Percentiles rank a stretch among this genome's conserved stretches.
phyloP scores from a whole-genome alignment of 2,797 vertebrate species.

The Lepus oiostolus region DNA sequence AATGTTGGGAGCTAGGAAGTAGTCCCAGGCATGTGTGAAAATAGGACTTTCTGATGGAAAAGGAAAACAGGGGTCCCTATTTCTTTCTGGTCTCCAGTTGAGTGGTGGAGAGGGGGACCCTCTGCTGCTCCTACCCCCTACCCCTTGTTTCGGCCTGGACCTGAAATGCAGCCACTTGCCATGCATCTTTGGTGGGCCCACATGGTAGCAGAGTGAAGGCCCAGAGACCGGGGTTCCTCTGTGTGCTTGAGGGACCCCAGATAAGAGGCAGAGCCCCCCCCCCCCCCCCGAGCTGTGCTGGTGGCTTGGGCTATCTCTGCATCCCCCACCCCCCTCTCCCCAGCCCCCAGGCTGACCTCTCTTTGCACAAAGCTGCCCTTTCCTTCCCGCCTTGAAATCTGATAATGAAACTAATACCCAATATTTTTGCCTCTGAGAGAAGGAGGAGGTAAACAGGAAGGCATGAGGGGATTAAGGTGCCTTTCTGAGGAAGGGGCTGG shows the following conservation, averaged over 20 bases:
- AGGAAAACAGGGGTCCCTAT: background rate
- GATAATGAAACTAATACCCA: slow-evolving; percentile 88
- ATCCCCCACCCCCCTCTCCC: background rate
- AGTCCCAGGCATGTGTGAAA: background rate
- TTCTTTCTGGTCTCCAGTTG: background rate
- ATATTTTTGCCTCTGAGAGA: slow-evolving; percentile 85
- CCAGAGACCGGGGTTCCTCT: background rate
- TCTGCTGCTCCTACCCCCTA: background rate
- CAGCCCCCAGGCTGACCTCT: slow-evolving; percentile 62
- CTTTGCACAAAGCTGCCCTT: slow-evolving; percentile 73
- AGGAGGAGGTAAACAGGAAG: slow-evolving; percentile 89
- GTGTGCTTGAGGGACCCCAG: background rate
- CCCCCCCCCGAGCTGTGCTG: background rate
- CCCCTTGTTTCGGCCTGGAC: background rate
- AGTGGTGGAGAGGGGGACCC: fast-evolving
- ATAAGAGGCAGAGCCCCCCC: background rate
- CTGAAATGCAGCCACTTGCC: background rate
- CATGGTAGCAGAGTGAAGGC: background rate
- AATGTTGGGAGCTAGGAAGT: background rate
- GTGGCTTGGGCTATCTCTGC: background rate
- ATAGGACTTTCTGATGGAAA: background rate
- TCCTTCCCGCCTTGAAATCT: slow-evolving; percentile 85
- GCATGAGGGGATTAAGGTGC: slow-evolving; percentile 87
- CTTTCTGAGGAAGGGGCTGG: slow-evolving; percentile 84
- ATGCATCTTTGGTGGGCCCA: background rate